Conservation (phyloP, 2,888 invertebrate species). For the Drosophila mulleri region DNA sequence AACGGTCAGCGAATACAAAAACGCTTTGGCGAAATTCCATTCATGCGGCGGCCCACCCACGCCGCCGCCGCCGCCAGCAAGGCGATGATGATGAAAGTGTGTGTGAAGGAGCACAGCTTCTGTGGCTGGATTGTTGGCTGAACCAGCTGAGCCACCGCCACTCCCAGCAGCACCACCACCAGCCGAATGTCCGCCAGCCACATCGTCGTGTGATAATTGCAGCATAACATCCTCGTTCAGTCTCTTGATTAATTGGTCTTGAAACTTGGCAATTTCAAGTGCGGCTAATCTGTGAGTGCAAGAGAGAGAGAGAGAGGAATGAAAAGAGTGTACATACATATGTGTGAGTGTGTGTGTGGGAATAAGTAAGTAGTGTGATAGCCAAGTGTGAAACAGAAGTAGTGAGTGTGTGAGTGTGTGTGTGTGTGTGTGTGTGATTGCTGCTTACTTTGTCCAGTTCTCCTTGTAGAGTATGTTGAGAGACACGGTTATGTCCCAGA, state of each 20-base stretch:
- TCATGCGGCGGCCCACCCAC: conserved; percentile 85
- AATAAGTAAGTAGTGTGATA: conserved; percentile 5
- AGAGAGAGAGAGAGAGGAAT: not conserved
- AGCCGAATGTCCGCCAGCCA: conserved; percentile 70
- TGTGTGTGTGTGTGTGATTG: not conserved
- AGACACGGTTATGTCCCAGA: conserved; percentile 95
- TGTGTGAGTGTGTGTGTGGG: not conserved
- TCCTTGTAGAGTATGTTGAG: conserved; percentile 94
- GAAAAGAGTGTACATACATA: not conserved
- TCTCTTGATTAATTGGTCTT: conserved; percentile 92
- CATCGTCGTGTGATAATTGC: conserved; percentile 86
- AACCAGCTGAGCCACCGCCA: conserved; percentile 29
- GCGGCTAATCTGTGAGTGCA: conserved; percentile 83
- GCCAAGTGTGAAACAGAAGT: not conserved
- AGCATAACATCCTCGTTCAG: conserved; percentile 92
- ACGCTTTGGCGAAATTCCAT: conserved; percentile 95
- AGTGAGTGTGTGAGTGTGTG: not conserved
- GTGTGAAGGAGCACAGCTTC: conserved; percentile 84
- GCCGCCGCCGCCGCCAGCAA: conserved; percentile 84
- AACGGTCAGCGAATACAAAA: conserved; percentile 97
- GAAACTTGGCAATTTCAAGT: conserved; percentile 88
- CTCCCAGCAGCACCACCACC: conserved; percentile 3
- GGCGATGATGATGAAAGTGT: conserved; percentile 84
- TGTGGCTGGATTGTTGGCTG: conserved; percentile 85
- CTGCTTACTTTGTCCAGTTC: conserved; percentile 92